These are phyloP conservation scores for Isotomurus palustris DNA, from an alignment of 2,888 invertebrate species.

Conservation along the genomic window DNA sequence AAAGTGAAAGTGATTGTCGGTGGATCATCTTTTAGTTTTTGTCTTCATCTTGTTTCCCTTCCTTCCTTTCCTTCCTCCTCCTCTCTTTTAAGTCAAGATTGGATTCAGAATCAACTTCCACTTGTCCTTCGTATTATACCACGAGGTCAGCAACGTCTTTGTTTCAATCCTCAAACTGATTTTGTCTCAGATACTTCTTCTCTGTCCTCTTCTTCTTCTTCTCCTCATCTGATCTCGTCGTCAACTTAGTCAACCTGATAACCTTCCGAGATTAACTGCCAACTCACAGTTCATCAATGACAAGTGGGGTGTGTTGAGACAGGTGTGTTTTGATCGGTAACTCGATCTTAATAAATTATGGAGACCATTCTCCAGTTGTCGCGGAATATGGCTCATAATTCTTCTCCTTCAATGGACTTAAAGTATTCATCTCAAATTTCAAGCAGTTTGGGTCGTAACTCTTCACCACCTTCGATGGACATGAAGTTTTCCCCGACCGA, in stretches of 20 bases:
- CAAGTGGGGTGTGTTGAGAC: background rate
- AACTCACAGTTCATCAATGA: background rate
- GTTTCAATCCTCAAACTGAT: slow-evolving; percentile 40
- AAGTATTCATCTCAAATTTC: slow-evolving; percentile 19
- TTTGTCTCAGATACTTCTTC: slow-evolving; percentile 31
- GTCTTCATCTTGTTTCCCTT: background rate
- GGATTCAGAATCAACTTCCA: slow-evolving; percentile 5
- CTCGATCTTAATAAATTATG: slow-evolving; percentile 18
- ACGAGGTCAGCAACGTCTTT: slow-evolving; percentile 34
- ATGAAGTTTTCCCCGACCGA: slow-evolving; percentile 40
- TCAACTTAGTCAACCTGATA: background rate
- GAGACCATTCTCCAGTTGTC: slow-evolving; percentile 35
- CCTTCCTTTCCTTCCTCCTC: background rate
- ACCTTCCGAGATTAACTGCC: too few relatives aligned
- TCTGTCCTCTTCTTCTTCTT: slow-evolving; percentile 2
- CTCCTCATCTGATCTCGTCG: background rate
- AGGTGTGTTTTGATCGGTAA: background rate
- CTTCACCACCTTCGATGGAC: slow-evolving; percentile 28
- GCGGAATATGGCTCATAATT: slow-evolving; percentile 34
- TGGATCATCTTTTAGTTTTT: slow-evolving; percentile 29
- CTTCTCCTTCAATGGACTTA: slow-evolving; percentile 5
- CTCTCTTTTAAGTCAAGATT: slow-evolving; percentile 11
- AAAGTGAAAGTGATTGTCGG: slow-evolving; percentile 42
- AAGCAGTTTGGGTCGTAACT: slow-evolving; percentile 33
- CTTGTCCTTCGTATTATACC: background rate